These are phyloP conservation scores for Conops quadrifasciatus DNA, from an alignment of 2,888 invertebrate genomes.

Conservation along the genomic window DNA sequence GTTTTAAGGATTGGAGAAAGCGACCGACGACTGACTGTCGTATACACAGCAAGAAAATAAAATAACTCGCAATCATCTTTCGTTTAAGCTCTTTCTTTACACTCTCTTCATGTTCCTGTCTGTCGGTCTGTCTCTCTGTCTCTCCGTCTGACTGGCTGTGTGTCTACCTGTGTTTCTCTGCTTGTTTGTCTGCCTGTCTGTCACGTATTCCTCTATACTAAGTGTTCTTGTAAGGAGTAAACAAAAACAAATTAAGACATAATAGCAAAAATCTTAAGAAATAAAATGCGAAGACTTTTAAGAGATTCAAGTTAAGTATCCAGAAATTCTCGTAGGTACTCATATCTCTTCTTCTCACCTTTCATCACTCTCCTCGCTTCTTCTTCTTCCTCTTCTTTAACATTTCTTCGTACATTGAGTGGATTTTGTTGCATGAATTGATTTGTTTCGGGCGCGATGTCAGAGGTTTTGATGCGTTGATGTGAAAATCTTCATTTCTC, in stretches of 20 bases:
- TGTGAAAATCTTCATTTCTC: too few species aligned
- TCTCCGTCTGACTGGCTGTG: too few species aligned
- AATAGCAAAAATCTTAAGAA: neutral
- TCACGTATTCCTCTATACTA: neutral
- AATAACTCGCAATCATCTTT: neutral
- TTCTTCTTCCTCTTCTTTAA: neutral
- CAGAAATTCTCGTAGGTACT: neutral
- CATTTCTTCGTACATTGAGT: too few species aligned
- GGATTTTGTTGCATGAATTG: too few species aligned
- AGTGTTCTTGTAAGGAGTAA: neutral
- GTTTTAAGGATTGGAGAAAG: neutral
- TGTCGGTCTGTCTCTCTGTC: neutral
- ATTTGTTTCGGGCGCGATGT: too few species aligned
- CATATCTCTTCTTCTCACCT: neutral
- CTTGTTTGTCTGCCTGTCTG: neutral
- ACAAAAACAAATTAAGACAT: neutral
- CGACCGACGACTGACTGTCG: neutral
- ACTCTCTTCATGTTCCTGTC: too few species aligned
- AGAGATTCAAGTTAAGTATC: neutral
- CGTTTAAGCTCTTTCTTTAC: neutral
- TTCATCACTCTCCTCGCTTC: neutral
- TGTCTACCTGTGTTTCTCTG: too few species aligned
- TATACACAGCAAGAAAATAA: neutral
- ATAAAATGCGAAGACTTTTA: neutral
- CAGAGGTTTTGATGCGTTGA: too few species aligned